These are phyloP conservation scores for Microcebus murinus DNA, from an alignment of 2,113 vertebrate genomes.

Conservation along the genomic window DNA sequence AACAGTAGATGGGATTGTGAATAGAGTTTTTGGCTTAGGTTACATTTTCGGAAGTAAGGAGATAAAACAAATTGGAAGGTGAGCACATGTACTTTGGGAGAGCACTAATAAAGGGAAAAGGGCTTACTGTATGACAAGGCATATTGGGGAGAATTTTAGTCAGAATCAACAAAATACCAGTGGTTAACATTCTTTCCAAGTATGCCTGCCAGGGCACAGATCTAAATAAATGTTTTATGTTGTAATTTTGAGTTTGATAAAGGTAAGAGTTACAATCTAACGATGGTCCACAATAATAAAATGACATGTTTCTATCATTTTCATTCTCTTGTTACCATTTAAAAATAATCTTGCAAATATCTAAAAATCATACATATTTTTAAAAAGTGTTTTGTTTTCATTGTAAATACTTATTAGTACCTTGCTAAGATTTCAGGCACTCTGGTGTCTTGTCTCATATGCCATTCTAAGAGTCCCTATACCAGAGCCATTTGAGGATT, in stretches of 20 bases:
- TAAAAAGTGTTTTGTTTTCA: neutral
- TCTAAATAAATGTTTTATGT: neutral
- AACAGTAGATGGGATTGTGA: neutral
- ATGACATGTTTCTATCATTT: neutral
- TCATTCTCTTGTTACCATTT: neutral
- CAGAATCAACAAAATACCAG: neutral
- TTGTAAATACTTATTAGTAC: neutral
- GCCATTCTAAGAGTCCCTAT: neutral
- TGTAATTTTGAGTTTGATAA: neutral
- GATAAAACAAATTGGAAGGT: neutral
- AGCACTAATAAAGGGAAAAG: neutral
- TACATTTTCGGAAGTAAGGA: neutral
- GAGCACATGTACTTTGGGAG: neutral
- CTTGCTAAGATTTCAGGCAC: neutral
- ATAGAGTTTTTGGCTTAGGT: neutral
- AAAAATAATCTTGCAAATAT: slow-evolving; percentile 12
- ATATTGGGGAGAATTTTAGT: neutral
- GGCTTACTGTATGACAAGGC: neutral
- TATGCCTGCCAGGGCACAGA: neutral
- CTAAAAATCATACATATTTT: neutral
- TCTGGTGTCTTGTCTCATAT: neutral
- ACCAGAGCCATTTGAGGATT: neutral
- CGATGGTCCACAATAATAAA: neutral
- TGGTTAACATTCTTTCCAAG: neutral
- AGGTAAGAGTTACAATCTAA: neutral